Evolutionary conservation across 2,113 vertebrate genomes (phyloP).

Genomic region (Thalassoma bifasciatum): DNA sequence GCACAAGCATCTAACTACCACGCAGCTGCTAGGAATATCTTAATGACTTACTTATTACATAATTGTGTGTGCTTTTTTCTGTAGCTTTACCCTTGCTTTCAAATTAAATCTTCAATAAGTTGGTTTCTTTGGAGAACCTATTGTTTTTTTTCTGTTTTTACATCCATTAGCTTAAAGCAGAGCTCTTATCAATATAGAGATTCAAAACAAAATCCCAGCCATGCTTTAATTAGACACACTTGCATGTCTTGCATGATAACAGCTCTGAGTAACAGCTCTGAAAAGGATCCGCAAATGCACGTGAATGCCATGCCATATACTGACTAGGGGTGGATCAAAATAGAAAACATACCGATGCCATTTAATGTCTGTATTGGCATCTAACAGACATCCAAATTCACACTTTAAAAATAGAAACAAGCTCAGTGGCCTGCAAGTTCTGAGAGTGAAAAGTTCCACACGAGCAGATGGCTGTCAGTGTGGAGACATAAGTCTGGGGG

Average conservation of each 20-base stretch:
- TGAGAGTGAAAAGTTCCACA: conserved; percentile 19
- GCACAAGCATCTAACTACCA: neutral
- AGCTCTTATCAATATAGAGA: neutral
- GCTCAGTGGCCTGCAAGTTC: conserved; percentile 10
- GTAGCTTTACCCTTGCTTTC: neutral
- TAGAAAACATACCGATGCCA: conserved; percentile 4
- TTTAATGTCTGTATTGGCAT: neutral
- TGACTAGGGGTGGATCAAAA: neutral
- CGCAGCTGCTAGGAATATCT: neutral
- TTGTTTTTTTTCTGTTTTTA: neutral
- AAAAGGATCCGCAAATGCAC: neutral
- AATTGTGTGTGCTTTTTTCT: neutral
- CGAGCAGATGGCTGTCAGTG: conserved; percentile 31
- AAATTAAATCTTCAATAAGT: neutral
- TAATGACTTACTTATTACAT: conserved; percentile 4
- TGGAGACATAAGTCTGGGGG: conserved; percentile 14
- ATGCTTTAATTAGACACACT: neutral
- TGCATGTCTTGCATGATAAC: too few relatives aligned
- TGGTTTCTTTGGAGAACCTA: conserved; percentile 2
- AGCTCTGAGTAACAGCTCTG: neutral
- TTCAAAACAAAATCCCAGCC: neutral
- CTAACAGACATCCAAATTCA: conserved; percentile 13
- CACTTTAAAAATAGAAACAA: conserved; percentile 38
- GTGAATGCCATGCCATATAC: neutral
- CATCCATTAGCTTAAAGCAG: neutral